phyloP scores from a whole-genome alignment of 2,797 vertebrate species.

The Paedocypris micromegethes region DNA sequence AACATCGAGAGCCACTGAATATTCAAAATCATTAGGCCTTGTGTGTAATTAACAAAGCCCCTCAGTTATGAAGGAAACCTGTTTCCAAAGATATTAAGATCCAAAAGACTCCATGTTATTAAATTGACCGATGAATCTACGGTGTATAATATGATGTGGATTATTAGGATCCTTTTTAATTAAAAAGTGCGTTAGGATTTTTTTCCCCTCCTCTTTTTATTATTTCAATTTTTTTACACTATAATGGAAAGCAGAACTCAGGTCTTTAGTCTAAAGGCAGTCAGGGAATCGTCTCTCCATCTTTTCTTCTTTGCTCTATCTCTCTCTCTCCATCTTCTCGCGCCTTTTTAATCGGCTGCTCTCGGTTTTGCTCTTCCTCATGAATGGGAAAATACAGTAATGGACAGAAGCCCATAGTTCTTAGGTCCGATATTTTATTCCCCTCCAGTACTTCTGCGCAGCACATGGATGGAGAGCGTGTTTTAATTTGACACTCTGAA shows the following conservation, averaged over 20 bases:
- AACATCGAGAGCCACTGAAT: slow-evolving; percentile 92
- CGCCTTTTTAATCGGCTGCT: background rate
- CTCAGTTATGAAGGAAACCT: slow-evolving; percentile 81
- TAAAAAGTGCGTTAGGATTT: slow-evolving; percentile 77
- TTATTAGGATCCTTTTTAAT: slow-evolving; percentile 86
- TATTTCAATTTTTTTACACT: slow-evolving; percentile 77
- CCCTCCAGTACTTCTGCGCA: slow-evolving; percentile 29
- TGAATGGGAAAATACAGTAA: slow-evolving; percentile 39
- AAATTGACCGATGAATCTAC: slow-evolving; percentile 85
- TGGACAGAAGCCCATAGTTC: slow-evolving; percentile 42
- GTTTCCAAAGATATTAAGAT: slow-evolving; percentile 78
- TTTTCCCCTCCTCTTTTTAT: slow-evolving; percentile 56
- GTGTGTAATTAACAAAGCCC: slow-evolving; percentile 90
- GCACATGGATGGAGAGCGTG: slow-evolving; percentile 44
- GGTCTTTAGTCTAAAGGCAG: slow-evolving; percentile 69
- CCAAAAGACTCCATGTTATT: slow-evolving; percentile 81
- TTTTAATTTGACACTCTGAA: slow-evolving; percentile 69
- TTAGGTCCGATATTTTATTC: slow-evolving; percentile 49
- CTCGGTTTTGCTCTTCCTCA: background rate
- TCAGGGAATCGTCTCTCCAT: slow-evolving; percentile 47
- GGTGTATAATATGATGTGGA: slow-evolving; percentile 82
- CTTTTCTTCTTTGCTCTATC: slow-evolving; percentile 24
- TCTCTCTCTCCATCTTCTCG: slow-evolving; percentile 20
- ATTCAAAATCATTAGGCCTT: slow-evolving; percentile 96
- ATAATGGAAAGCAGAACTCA: slow-evolving; percentile 76